Conservation (phyloP, 2,113 vertebrate species). For the Montifringilla adamsi region DNA sequence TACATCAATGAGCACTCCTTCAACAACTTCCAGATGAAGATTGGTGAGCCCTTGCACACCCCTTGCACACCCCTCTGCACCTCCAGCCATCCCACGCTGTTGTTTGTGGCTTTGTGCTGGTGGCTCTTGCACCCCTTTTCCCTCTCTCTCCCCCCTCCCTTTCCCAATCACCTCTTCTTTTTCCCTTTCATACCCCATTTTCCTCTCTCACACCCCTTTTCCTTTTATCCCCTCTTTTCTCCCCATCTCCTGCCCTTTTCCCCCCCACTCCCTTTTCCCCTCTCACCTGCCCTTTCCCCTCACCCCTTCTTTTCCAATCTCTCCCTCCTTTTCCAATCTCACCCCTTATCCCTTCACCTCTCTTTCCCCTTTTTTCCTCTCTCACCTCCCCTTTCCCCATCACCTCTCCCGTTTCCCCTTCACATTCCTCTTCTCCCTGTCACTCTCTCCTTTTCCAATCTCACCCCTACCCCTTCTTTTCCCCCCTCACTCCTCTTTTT, state of each 20-base stretch:
- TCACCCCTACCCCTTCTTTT: too few relatives aligned
- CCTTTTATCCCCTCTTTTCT: not conserved
- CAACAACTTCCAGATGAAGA: conserved; percentile 53
- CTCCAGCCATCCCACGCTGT: not conserved
- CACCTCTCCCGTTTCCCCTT: too few relatives aligned
- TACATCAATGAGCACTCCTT: conserved; percentile 44
- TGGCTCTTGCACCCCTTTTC: not conserved
- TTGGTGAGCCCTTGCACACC: not conserved
- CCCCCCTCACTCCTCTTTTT: not conserved
- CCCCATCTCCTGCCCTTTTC: too few relatives aligned
- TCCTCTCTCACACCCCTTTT: not conserved
- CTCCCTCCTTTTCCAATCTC: not conserved
- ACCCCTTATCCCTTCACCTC: too few relatives aligned
- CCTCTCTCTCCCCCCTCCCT: rapidly evolving
- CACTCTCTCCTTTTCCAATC: not conserved
- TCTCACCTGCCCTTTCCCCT: too few relatives aligned
- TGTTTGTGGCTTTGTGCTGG: not conserved
- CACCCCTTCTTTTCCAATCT: not conserved
- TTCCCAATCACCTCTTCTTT: not conserved
- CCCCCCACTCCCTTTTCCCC: too few relatives aligned
- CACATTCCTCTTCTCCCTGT: not conserved
- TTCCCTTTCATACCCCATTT: not conserved
- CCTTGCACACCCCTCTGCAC: not conserved
- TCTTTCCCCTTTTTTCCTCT: too few relatives aligned
- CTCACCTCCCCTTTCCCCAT: too few relatives aligned